phyloP scores from a whole-genome alignment of 2,113 vertebrate species.

The Petrocephalus microphthalmus region DNA sequence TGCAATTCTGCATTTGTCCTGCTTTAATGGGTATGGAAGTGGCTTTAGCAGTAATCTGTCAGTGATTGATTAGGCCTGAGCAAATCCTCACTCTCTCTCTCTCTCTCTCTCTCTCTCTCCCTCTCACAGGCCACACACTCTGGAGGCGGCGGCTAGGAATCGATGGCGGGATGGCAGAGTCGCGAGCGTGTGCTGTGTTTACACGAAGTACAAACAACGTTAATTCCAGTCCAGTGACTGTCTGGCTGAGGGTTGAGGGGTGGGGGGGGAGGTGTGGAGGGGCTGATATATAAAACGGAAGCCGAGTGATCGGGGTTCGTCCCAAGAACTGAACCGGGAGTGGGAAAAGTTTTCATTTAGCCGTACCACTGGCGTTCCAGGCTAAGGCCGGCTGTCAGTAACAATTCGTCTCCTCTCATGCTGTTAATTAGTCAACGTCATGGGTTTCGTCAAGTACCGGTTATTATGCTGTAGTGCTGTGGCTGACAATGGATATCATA shows the following conservation, averaged over 20 bases:
- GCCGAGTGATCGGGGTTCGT: conserved; percentile 50
- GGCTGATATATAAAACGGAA: conserved; percentile 50
- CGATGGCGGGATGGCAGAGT: conserved; percentile 78
- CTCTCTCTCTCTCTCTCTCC: conserved; percentile 37
- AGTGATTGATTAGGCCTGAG: conserved; percentile 95
- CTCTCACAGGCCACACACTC: conserved; percentile 58
- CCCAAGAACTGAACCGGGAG: conserved; percentile 38
- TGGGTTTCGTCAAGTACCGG: not conserved
- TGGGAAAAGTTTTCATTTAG: conserved; percentile 45
- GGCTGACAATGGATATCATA: not conserved
- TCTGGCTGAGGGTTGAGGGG: conserved; percentile 35
- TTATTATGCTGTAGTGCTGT: not conserved
- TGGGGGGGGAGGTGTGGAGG: conserved; percentile 10
- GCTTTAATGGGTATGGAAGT: conserved; percentile 98
- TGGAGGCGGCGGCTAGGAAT: conserved; percentile 57
- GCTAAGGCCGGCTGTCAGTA: conserved; percentile 3
- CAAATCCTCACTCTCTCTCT: conserved; percentile 70
- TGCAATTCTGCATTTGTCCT: conserved; percentile 99
- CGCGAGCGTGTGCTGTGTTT: conserved; percentile 76
- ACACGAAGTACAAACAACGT: conserved; percentile 81
- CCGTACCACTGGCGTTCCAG: conserved; percentile 34
- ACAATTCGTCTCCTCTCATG: not conserved
- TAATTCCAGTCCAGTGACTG: conserved; percentile 78
- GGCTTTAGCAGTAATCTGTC: conserved; percentile 99
- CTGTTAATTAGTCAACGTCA: not conserved